phyloP scores from a whole-genome alignment of 1,140 invertebrate species.

The Drosophila repleta region DNA sequence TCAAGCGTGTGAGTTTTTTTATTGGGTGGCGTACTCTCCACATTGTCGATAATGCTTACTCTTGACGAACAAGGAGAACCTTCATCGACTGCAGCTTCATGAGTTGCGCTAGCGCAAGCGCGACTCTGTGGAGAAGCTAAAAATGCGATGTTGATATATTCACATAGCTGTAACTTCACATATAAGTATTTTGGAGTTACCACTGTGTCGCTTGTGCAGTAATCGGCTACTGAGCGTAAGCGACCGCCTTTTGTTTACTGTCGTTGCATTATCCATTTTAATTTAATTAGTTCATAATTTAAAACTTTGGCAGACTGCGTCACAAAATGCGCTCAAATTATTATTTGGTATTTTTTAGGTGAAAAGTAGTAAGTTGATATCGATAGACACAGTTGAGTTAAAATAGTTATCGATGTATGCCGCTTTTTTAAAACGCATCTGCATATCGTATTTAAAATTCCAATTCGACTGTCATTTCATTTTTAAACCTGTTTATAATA shows the following conservation, averaged over 20 bases:
- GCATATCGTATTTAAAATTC: too few relatives aligned
- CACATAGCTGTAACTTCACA: neutral
- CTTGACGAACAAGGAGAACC: slow-evolving; percentile 35
- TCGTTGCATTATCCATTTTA: slow-evolving; percentile 62
- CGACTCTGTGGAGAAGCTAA: slow-evolving; percentile 70
- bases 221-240: slow-evolving; percentile 61
- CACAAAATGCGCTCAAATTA: slow-evolving; percentile 35
- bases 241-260: slow-evolving; percentile 59
- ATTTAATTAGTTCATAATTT: slow-evolving; percentile 36
- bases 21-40: slow-evolving; percentile 68
- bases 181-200: slow-evolving; percentile 32
- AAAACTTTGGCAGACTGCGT: slow-evolving; percentile 31
- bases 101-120: slow-evolving; percentile 48
- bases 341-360: slow-evolving; percentile 32
- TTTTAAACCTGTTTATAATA: too few relatives aligned
- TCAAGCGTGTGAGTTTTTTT: slow-evolving; percentile 63
- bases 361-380: neutral
- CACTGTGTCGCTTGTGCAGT: slow-evolving; percentile 72
- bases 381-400: neutral
- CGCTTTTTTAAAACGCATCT: neutral
- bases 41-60: slow-evolving; percentile 16
- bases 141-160: neutral
- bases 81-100: slow-evolving; percentile 29
- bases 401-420: neutral
- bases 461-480: too few relatives aligned